phyloP scores from a whole-genome alignment of 53 echinoderm and acorn worm species.

The Paracentrotus lividus region DNA sequence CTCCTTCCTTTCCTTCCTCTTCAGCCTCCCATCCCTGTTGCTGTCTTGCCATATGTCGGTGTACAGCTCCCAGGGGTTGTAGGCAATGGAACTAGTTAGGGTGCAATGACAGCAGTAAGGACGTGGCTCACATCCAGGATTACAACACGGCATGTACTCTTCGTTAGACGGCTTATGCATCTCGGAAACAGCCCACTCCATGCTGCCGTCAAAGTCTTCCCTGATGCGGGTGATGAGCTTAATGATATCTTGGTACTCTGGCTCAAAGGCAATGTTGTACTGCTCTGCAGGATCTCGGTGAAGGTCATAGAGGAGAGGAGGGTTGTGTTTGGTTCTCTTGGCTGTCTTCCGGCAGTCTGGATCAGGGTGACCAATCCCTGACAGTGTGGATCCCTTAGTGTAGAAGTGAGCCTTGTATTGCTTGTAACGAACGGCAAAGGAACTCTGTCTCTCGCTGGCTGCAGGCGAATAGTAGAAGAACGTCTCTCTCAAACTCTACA shows the following conservation, averaged over 20 bases:
- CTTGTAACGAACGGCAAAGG: constrained; percentile 72
- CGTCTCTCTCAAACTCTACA: constrained; percentile 69
- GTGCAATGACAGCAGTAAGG: constrained; percentile 71
- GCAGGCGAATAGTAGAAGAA: constrained; percentile 74
- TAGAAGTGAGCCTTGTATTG: constrained; percentile 82
- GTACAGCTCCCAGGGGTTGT: constrained; percentile 61
- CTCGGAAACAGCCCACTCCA: constrained; percentile 68
- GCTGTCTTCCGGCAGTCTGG: constrained; percentile 71
- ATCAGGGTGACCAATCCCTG: constrained; percentile 69
- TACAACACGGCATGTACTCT: constrained; percentile 67
- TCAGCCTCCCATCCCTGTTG: constrained; percentile 26
- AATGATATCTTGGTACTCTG: constrained; percentile 66
- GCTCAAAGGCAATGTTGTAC: constrained; percentile 69
- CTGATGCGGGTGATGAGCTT: constrained; percentile 52
- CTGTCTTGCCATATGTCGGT: constrained; percentile 49
- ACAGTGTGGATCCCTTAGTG: constrained; percentile 71
- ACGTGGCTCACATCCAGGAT: constrained; percentile 61
- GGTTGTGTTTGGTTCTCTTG: constrained; percentile 70
- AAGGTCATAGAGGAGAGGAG: constrained; percentile 74
- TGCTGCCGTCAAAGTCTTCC: constrained; percentile 57
- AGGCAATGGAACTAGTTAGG: constrained; percentile 29
- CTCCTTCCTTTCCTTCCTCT: constrained; percentile 49
- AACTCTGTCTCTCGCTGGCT: constrained; percentile 51
- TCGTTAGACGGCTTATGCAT: constrained; percentile 56
- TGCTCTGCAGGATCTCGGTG: constrained; percentile 73